phyloP scores from a whole-genome alignment of 2,888 invertebrate genomes.

The Nemapogon koenigi region DNA sequence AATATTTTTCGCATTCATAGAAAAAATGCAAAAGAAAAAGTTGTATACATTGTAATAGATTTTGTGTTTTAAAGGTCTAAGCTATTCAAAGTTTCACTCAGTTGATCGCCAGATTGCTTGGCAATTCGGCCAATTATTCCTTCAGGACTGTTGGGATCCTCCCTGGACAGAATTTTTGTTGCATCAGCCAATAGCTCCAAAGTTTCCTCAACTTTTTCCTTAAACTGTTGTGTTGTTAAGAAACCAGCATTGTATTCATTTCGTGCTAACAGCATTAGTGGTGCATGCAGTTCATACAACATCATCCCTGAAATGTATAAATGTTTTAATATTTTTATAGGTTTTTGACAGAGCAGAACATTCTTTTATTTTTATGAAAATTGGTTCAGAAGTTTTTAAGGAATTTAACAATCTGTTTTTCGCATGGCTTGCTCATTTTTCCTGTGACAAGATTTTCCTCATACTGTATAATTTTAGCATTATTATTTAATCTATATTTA shows the following conservation, averaged over 20 bases:
- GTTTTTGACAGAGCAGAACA: no score
- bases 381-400: no score
- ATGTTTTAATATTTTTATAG: no score
- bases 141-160: slow-evolving; percentile 70
- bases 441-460: no score
- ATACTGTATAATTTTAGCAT: no score
- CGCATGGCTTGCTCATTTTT: no score
- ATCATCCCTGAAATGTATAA: slow-evolving; percentile 70
- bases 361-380: no score
- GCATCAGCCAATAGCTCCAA: slow-evolving; percentile 69
- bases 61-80: not conserved
- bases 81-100: slow-evolving; percentile 34
- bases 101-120: slow-evolving; percentile 50
- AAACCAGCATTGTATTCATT: slow-evolving; percentile 66
- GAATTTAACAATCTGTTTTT: no score
- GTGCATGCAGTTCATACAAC: slow-evolving; percentile 82
- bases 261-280: slow-evolving; percentile 73
- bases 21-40: no score
- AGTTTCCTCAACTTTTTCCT: slow-evolving; percentile 69
- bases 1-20: no score
- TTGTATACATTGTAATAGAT: not conserved
- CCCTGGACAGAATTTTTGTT: slow-evolving; percentile 69
- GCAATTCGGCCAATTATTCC: slow-evolving; percentile 70
- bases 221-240: slow-evolving; percentile 66
- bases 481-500: no score